These are phyloP conservation scores for Sitta europaea DNA, from an alignment of 2,113 vertebrate genomes.

Conservation along the genomic window DNA sequence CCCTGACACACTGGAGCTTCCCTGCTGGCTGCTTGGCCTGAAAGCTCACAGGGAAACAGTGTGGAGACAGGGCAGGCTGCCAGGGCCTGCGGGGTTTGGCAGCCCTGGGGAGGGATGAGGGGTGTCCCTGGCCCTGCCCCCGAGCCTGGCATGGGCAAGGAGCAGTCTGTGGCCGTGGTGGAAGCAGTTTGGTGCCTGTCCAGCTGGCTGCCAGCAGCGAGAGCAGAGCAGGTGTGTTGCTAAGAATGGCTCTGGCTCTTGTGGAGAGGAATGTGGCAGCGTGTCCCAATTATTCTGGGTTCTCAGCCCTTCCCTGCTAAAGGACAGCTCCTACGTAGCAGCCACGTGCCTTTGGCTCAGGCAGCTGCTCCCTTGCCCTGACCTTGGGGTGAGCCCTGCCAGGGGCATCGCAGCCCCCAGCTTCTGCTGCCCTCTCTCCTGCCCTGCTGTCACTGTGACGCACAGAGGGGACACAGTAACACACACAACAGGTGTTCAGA, in stretches of 20 bases:
- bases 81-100: background rate
- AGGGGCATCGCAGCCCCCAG: rapidly evolving
- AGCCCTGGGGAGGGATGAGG: background rate
- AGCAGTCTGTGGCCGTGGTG: background rate
- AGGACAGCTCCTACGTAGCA: background rate
- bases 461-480: too few relatives aligned
- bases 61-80: background rate
- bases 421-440: background rate
- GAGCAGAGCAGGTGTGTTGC: conserved; percentile 42
- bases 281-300: conserved; percentile 4
- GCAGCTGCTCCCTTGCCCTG: background rate
- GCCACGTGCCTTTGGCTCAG: background rate
- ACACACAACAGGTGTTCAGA: too few relatives aligned
- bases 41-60: background rate
- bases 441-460: too few relatives aligned
- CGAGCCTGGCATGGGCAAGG: background rate
- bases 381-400: background rate
- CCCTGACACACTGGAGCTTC: background rate
- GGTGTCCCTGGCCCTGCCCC: background rate
- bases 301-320: background rate
- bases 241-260: conserved; percentile 8
- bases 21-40: background rate
- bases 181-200: background rate
- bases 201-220: background rate
- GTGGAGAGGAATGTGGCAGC: background rate